A percentile compares a stretch with the other conserved stretches of the same genome.
Evolutionary conservation across 2,113 vertebrate genomes (phyloP).

Genomic region (Psilopogon haemacephalus): DNA sequence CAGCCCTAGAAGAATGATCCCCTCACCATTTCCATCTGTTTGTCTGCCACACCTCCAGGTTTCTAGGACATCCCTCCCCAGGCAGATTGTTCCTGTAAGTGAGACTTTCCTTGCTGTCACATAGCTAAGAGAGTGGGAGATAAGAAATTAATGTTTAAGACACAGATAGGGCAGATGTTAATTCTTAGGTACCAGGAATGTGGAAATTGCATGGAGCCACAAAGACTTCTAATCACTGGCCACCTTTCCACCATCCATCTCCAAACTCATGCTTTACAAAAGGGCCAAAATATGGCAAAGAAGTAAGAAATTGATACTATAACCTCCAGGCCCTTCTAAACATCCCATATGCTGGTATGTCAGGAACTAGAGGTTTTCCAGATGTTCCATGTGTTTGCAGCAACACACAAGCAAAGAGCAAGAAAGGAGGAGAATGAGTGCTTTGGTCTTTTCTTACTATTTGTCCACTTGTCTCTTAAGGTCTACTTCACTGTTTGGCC

Average conservation of each 20-base stretch:
- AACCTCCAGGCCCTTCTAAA: background rate
- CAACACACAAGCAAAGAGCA: background rate
- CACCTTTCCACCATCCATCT: background rate
- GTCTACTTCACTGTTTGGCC: background rate
- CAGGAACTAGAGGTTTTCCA: background rate
- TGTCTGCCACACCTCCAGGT: conserved; percentile 53
- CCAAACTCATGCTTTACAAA: background rate
- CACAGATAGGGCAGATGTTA: background rate
- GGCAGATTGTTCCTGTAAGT: conserved; percentile 6
- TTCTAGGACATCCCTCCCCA: conserved; percentile 36
- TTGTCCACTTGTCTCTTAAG: background rate
- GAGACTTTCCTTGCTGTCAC: background rate
- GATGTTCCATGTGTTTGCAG: background rate
- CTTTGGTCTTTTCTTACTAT: background rate
- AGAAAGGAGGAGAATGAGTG: background rate
- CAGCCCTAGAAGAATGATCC: background rate
- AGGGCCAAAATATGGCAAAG: background rate
- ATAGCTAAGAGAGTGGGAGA: background rate
- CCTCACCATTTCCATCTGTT: conserved; percentile 37
- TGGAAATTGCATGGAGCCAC: background rate
- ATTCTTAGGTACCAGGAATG: background rate
- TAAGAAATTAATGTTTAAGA: background rate
- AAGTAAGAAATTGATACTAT: background rate
- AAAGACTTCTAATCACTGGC: background rate
- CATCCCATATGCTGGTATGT: background rate